A percentile compares a stretch with the other conserved stretches of the same genome.
Evolutionary conservation across 2,797 vertebrate species (phyloP).

Genomic region (Helicolenus hilgendorfi): DNA sequence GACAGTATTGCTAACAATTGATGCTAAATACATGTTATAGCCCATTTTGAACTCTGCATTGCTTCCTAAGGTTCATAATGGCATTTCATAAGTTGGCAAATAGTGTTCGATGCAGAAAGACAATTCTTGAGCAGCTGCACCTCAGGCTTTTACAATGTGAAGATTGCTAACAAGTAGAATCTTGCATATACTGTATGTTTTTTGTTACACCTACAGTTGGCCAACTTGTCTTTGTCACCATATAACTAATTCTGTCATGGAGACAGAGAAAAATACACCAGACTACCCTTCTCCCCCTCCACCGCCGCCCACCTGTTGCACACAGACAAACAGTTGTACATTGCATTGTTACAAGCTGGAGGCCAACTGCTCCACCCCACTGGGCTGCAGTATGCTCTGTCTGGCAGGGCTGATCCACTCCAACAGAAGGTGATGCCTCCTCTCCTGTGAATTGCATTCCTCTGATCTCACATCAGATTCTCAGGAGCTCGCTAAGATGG

Average conservation of each 20-base stretch:
- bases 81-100: not conserved
- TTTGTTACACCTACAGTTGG: constrained; percentile 17
- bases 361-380: constrained; percentile 59
- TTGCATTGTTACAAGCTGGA: constrained; percentile 82
- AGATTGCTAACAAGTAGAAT: constrained; percentile 48
- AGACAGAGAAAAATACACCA: constrained; percentile 80
- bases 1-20: not conserved
- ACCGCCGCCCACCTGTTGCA: constrained; percentile 85
- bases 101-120: constrained; percentile 1
- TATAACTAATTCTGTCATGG: constrained; percentile 81
- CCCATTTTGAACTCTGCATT: not conserved
- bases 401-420: constrained; percentile 66
- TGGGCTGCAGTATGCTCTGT: constrained; percentile 59
- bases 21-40: not conserved
- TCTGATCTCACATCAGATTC: constrained; percentile 67
- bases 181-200: constrained; percentile 31
- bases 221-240: constrained; percentile 53
- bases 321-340: constrained; percentile 83
- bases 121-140: constrained; percentile 30
- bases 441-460: constrained; percentile 73
- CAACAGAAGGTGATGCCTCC: constrained; percentile 75
- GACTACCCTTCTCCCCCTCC: constrained; percentile 53
- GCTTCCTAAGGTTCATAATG: not conserved
- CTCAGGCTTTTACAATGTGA: constrained; percentile 27
- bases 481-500: constrained; percentile 52